Evolutionary conservation across 2,888 invertebrate genomes (phyloP).

Genomic region (Junonia oenone): DNA sequence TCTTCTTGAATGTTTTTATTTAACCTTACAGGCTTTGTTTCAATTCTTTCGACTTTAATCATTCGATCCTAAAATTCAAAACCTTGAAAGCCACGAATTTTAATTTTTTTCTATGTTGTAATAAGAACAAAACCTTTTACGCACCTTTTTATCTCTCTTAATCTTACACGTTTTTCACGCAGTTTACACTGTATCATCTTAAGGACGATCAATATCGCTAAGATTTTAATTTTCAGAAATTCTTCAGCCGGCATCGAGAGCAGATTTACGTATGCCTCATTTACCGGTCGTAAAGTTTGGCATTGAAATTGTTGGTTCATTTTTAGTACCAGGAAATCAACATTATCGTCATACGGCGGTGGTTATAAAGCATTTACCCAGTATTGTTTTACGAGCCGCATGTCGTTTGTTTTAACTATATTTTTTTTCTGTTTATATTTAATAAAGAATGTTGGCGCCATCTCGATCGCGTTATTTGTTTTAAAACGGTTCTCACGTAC

Average conservation of each 20-base stretch:
- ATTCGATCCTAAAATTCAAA: too few relatives aligned
- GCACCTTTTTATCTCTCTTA: too few relatives aligned
- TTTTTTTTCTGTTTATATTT: slow-evolving; percentile 26
- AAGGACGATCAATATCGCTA: background rate
- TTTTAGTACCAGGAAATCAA: slow-evolving; percentile 67
- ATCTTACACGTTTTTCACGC: too few relatives aligned
- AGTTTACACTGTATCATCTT: background rate
- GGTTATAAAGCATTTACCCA: slow-evolving; percentile 51
- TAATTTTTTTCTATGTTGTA: too few relatives aligned
- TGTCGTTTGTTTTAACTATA: slow-evolving; percentile 33
- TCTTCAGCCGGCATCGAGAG: slow-evolving; percentile 25
- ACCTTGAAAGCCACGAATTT: too few relatives aligned
- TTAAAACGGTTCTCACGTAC: slow-evolving; percentile 56
- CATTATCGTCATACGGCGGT: slow-evolving; percentile 47
- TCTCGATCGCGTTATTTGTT: slow-evolving; percentile 44
- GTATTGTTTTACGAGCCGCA: slow-evolving; percentile 44
- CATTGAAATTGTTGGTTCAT: slow-evolving; percentile 68
- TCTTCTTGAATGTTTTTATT: background rate
- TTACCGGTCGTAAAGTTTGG: slow-evolving; percentile 63
- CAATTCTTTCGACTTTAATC: too few relatives aligned
- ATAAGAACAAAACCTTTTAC: too few relatives aligned
- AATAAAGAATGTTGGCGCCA: slow-evolving; percentile 60
- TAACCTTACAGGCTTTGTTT: too few relatives aligned
- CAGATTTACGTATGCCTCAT: slow-evolving; percentile 46
- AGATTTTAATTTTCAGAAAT: slow-evolving; percentile 7